Percentiles rank a stretch among this genome's conserved stretches.
Evolutionary conservation across 2,888 invertebrate species (phyloP).

Genomic region (Machimus atricapillus): DNA sequence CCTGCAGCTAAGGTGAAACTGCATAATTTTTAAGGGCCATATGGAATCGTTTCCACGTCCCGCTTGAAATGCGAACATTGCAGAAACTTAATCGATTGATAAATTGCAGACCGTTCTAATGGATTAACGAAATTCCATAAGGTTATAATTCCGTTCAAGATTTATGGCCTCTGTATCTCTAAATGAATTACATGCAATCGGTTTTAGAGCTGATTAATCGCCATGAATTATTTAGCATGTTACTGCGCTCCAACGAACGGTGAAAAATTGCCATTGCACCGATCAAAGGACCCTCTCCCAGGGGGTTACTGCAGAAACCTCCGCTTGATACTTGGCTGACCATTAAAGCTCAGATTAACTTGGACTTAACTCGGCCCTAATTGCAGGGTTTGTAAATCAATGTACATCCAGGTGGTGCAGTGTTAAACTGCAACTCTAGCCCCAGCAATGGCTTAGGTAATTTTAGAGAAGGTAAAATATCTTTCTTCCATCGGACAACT

Average conservation of each 20-base stretch:
- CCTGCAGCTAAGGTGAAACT: background rate
- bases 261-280: background rate
- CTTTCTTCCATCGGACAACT: background rate
- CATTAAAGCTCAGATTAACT: background rate
- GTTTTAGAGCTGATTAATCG: conserved; percentile 10
- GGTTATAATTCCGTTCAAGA: conserved; percentile 10
- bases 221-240: conserved; percentile 6
- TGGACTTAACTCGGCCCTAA: background rate
- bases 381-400: background rate
- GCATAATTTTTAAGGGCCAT: background rate
- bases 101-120: conserved; percentile 2
- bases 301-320: background rate
- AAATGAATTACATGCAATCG: conserved; percentile 26
- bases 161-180: background rate
- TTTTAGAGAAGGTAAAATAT: background rate
- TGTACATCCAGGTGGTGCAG: background rate
- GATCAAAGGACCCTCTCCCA: background rate
- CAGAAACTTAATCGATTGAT: conserved; percentile 3
- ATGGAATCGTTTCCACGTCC: background rate
- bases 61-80: background rate
- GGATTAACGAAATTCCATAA: conserved; percentile 11
- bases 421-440: background rate
- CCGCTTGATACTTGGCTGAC: background rate
- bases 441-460: background rate
- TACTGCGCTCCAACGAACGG: background rate